Evolutionary conservation across 2,113 vertebrate genomes (phyloP).

Genomic region (Tricholaema leucomelas): DNA sequence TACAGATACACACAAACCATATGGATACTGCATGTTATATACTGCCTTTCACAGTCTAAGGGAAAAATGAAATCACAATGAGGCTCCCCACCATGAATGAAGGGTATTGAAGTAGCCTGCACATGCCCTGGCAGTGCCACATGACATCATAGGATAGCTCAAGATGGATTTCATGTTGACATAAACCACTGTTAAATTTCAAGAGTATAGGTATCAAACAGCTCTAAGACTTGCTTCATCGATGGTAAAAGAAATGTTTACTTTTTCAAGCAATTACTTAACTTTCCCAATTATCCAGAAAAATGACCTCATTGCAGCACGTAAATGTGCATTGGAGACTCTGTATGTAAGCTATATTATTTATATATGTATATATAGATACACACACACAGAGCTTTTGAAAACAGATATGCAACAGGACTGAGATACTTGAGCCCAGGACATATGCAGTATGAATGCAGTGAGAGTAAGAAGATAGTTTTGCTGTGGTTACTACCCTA

Average conservation of each 20-base stretch:
- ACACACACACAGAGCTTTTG: neutral
- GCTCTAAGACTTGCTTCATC: conserved; percentile 56
- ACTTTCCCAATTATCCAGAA: conserved; percentile 71
- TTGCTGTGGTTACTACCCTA: neutral
- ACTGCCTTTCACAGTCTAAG: conserved; percentile 29
- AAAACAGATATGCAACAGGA: conserved; percentile 31
- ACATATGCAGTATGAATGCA: neutral
- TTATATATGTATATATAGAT: neutral
- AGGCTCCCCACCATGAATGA: conserved; percentile 67
- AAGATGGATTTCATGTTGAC: conserved; percentile 69
- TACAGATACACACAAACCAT: conserved; percentile 65
- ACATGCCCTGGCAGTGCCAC: conserved; percentile 1
- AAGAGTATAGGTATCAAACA: conserved; percentile 57
- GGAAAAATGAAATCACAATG: conserved; percentile 69
- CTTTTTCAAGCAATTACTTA: conserved; percentile 76
- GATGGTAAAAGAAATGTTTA: conserved; percentile 72
- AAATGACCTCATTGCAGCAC: conserved; percentile 71
- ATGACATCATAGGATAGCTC: conserved; percentile 71
- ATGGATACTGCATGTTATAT: conserved; percentile 51
- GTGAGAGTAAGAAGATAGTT: neutral
- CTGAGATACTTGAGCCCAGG: neutral
- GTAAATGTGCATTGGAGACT: conserved; percentile 51
- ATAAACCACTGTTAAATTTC: conserved; percentile 67
- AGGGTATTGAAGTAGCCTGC: conserved; percentile 60
- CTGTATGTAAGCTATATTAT: conserved; percentile 16